Evolutionary conservation across 2,113 vertebrate genomes (phyloP).

Genomic region (Sinosuthora webbiana): DNA sequence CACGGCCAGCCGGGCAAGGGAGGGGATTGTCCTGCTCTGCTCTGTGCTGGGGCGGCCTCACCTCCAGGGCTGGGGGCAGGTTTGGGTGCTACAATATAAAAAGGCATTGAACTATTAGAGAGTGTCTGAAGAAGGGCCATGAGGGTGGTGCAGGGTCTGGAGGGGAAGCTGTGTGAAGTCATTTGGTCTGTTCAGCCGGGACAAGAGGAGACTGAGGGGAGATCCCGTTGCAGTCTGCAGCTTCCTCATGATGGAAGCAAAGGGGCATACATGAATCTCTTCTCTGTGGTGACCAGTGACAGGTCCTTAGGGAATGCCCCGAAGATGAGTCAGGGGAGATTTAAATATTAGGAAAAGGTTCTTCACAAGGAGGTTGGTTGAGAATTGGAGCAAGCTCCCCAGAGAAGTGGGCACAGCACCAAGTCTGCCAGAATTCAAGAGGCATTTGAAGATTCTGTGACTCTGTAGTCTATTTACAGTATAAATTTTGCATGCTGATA

Average conservation of each 20-base stretch:
- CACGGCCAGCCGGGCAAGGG: rapidly evolving
- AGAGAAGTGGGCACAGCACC: not conserved
- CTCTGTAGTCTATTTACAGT: not conserved
- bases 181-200: not conserved
- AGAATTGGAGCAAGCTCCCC: not conserved
- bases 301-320: not conserved
- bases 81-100: not conserved
- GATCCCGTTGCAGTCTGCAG: not conserved
- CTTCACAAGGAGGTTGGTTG: not conserved
- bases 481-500: not conserved
- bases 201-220: not conserved
- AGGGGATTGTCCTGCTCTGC: not conserved
- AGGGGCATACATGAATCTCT: not conserved
- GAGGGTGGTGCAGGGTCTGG: rapidly evolving
- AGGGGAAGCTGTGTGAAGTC: rapidly evolving
- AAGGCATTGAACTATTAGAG: rapidly evolving
- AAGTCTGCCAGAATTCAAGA: not conserved
- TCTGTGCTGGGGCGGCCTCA: rapidly evolving
- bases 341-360: not conserved
- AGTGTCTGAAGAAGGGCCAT: not conserved
- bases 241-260: too few species aligned
- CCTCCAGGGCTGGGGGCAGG: rapidly evolving
- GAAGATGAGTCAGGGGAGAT: not conserved
- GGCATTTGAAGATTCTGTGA: not conserved
- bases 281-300: not conserved